phyloP scores from a whole-genome alignment of 2,888 invertebrate genomes.

The Drosophila recens region DNA sequence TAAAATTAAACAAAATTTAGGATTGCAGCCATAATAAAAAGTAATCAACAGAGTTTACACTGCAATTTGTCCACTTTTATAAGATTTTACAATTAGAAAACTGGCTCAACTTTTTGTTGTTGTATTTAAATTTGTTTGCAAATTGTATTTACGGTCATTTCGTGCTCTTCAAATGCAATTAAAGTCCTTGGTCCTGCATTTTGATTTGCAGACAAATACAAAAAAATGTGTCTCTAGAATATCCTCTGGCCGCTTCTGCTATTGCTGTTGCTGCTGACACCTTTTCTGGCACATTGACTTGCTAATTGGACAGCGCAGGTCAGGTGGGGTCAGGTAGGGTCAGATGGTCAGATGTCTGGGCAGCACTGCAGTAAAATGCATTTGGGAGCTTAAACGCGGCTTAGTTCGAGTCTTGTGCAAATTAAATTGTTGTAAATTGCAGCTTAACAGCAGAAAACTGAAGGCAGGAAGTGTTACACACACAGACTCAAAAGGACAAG shows the following conservation, averaged over 20 bases:
- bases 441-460: constrained; percentile 45
- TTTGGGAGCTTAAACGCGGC: constrained; percentile 44
- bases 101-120: neutral
- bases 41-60: neutral
- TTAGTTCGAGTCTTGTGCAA: constrained; percentile 59
- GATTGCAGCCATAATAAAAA: neutral
- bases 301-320: constrained; percentile 43
- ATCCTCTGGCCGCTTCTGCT: constrained; percentile 15
- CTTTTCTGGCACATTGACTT: constrained; percentile 54
- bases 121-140: constrained; percentile 6
- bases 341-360: neutral
- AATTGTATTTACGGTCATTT: constrained; percentile 27
- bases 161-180: constrained; percentile 39
- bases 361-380: constrained; percentile 35
- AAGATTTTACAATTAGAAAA: neutral
- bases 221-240: constrained; percentile 16
- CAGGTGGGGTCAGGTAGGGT: neutral
- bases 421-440: constrained; percentile 74
- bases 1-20: no score
- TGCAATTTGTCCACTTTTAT: neutral
- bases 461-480: constrained; percentile 13
- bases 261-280: constrained; percentile 33
- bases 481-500: constrained; percentile 3
- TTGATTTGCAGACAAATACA: constrained; percentile 33
- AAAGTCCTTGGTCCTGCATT: constrained; percentile 33